Percentiles rank a stretch among this genome's conserved stretches.
These are phyloP conservation scores for Champsocephalus esox DNA, from an alignment of 2,797 vertebrate species.

Conservation along the genomic window DNA sequence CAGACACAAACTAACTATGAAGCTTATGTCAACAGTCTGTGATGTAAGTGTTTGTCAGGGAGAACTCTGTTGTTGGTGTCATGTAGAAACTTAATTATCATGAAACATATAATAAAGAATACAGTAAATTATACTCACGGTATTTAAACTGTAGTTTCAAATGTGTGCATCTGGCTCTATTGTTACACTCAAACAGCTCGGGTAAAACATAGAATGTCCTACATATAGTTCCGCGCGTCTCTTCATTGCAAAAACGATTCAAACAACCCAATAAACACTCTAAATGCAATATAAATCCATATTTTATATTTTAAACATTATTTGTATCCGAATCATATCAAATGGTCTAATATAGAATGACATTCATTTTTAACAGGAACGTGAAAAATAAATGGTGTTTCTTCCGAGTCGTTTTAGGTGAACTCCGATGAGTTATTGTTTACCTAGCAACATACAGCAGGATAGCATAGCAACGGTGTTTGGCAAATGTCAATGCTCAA, in stretches of 20 bases:
- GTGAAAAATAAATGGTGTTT: constrained; percentile 55
- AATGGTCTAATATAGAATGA: fast-evolving
- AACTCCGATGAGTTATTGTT: constrained; percentile 66
- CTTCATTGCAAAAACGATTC: fast-evolving
- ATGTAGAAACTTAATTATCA: neutral
- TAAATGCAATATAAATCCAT: fast-evolving
- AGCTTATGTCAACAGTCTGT: neutral
- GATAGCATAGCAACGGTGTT: constrained; percentile 34
- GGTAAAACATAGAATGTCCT: neutral
- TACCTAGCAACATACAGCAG: constrained; percentile 75
- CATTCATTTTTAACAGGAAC: neutral
- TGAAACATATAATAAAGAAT: neutral
- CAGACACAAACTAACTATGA: neutral
- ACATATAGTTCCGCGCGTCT: constrained; percentile 11
- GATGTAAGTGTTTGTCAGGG: neutral
- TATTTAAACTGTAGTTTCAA: neutral
- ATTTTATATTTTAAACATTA: fast-evolving
- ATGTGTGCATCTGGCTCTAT: constrained; percentile 44
- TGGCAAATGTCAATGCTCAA: too few species aligned
- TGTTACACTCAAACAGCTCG: constrained; percentile 20
- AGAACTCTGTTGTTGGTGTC: neutral
- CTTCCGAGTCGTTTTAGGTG: constrained; percentile 37
- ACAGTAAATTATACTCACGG: constrained; percentile 22
- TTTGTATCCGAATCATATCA: fast-evolving
- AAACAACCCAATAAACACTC: fast-evolving